Conservation (phyloP, 2,113 vertebrate genomes). For the Triplophysa siluroides region DNA sequence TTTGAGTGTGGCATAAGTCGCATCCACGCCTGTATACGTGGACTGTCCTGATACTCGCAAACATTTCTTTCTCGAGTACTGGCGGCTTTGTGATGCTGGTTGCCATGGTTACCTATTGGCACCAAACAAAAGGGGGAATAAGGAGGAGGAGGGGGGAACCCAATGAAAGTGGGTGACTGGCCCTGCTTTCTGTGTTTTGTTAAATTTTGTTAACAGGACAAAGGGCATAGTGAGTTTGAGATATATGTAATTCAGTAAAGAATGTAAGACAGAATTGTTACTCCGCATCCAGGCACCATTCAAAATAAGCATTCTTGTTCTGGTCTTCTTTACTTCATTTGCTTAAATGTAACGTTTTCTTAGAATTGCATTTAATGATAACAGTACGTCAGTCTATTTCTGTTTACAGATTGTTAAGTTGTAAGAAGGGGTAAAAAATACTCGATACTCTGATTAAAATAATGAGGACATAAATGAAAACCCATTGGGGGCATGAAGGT, state of each 20-base stretch:
- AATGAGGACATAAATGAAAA: constrained; percentile 2
- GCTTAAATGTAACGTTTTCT: constrained; percentile 2
- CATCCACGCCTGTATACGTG: constrained; percentile 23
- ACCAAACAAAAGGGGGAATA: constrained; percentile 13
- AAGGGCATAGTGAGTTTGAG: background rate
- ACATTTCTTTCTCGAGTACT: constrained; percentile 52
- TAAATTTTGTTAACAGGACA: constrained; percentile 45
- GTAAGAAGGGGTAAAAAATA: background rate
- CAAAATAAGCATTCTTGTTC: background rate
- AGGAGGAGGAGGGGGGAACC: constrained; percentile 44
- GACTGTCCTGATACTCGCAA: constrained; percentile 45
- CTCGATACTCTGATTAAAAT: background rate
- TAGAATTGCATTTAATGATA: background rate
- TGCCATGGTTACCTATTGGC: constrained; percentile 53
- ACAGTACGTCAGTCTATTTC: background rate
- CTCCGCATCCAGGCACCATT: background rate
- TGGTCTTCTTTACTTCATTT: background rate
- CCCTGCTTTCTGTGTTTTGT: constrained; percentile 32
- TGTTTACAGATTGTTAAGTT: background rate
- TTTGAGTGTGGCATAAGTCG: constrained; percentile 5
- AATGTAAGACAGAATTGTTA: background rate
- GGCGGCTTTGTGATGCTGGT: constrained; percentile 56
- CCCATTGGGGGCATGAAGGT: background rate
- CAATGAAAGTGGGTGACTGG: constrained; percentile 45
- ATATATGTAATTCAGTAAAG: background rate